Percentiles rank a stretch among this genome's conserved stretches.
Evolutionary conservation across 2,113 vertebrate genomes (phyloP).

Genomic region (Thymallus thymallus): DNA sequence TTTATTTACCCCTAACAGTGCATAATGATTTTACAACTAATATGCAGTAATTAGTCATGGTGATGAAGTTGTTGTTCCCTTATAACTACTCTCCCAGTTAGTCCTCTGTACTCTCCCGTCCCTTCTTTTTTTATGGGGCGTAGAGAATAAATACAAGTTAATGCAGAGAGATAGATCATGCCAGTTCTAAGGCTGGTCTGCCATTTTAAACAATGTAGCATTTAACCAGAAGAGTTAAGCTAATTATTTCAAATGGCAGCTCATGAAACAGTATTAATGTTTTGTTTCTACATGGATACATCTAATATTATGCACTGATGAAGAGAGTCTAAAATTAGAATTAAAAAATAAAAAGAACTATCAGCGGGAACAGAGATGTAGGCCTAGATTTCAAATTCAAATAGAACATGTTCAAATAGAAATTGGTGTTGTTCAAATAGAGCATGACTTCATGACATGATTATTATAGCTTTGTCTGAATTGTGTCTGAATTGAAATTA

Average conservation of each 20-base stretch:
- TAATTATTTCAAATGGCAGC: constrained; percentile 66
- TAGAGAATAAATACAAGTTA: constrained; percentile 52
- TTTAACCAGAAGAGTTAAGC: constrained; percentile 45
- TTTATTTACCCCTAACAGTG: not conserved
- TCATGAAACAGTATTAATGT: constrained; percentile 59
- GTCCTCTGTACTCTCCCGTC: not conserved
- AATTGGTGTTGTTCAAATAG: not conserved
- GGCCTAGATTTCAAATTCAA: too few species aligned
- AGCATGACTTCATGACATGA: too few species aligned
- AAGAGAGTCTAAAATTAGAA: constrained; percentile 28
- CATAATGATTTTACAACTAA: constrained; percentile 1
- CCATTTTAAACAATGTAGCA: constrained; percentile 54
- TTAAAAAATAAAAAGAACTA: constrained; percentile 3
- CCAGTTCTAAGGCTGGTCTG: constrained; percentile 46
- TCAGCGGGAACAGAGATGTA: not conserved
- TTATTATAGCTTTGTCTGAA: too few species aligned
- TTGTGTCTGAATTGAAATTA: too few species aligned
- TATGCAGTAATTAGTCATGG: not conserved
- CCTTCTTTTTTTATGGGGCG: constrained; percentile 27
- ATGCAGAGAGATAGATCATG: constrained; percentile 53
- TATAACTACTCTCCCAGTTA: not conserved
- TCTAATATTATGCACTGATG: constrained; percentile 47
- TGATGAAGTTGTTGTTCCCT: not conserved
- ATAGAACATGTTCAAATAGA: too few species aligned
- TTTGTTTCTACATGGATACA: constrained; percentile 51